A percentile compares a stretch with the other conserved stretches of the same genome.
phyloP scores from a whole-genome alignment of 2,797 vertebrate species.

The Acanthopagrus latus region DNA sequence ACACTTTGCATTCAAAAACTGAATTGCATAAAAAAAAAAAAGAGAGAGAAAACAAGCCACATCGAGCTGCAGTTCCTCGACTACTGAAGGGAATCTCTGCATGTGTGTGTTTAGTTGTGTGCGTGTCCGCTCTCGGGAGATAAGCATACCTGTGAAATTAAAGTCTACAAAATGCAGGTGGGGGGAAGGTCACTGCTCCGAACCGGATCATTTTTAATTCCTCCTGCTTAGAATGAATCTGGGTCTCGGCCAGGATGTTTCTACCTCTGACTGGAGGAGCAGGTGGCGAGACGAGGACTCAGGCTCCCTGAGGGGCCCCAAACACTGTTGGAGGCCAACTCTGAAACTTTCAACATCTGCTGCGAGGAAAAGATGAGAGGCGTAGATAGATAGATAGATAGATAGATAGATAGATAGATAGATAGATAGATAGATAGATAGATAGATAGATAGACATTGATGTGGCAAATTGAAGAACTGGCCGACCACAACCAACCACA shows the following conservation, averaged over 20 bases:
- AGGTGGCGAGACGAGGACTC: constrained; percentile 32
- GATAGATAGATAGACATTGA: background rate
- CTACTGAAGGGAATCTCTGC: constrained; percentile 2
- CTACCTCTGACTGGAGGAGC: constrained; percentile 24
- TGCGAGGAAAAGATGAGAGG: background rate
- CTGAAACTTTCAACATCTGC: constrained; percentile 48
- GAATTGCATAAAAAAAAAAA: background rate
- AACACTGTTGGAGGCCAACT: constrained; percentile 21
- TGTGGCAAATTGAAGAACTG: background rate
- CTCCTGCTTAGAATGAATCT: constrained; percentile 8
- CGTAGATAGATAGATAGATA: background rate
- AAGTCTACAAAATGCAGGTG: constrained; percentile 31
- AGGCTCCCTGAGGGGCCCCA: background rate
- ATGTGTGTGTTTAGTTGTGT: background rate
- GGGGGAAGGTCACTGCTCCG: constrained; percentile 6
- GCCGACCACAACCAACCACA: background rate
- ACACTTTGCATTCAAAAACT: constrained; percentile 3
- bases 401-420: background rate
- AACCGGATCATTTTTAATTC: background rate
- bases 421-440: background rate
- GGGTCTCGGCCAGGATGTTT: constrained; percentile 15
- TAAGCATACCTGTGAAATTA: constrained; percentile 42
- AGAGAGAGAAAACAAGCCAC: background rate
- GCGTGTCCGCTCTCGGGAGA: background rate
- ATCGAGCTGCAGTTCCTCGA: constrained; percentile 17